Conservation (phyloP, 2,888 invertebrate species). For the Linnaemya tessellans region DNA sequence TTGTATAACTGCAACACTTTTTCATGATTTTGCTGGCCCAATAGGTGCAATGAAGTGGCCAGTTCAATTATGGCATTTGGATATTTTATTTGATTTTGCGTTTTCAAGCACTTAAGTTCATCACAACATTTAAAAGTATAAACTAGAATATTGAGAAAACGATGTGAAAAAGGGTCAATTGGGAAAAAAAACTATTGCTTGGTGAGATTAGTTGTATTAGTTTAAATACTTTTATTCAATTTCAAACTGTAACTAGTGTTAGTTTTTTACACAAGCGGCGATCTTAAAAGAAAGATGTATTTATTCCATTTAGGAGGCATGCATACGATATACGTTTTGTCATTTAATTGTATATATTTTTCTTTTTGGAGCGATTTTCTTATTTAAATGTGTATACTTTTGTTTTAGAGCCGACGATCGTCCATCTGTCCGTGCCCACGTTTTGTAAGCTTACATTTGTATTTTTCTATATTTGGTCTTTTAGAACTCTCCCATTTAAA, state of each 20-base stretch:
- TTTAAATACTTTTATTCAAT: not conserved
- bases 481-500: too few species aligned
- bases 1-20: slow-evolving; percentile 66
- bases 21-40: slow-evolving; percentile 65
- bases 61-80: slow-evolving; percentile 54
- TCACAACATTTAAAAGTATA: slow-evolving; percentile 50
- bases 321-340: too few species aligned
- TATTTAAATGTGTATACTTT: too few species aligned
- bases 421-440: too few species aligned
- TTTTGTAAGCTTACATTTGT: too few species aligned
- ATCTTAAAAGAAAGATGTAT: too few species aligned
- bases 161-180: slow-evolving; percentile 11
- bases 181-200: slow-evolving; percentile 2
- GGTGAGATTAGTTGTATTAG: not conserved
- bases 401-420: too few species aligned
- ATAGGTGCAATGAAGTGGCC: slow-evolving; percentile 59
- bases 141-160: slow-evolving; percentile 55
- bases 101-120: slow-evolving; percentile 27
- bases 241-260: not conserved
- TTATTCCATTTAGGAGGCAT: too few species aligned
- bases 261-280: not conserved
- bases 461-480: too few species aligned
- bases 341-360: too few species aligned
- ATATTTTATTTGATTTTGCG: slow-evolving; percentile 39
- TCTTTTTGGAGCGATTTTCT: too few species aligned